These are phyloP conservation scores for Ecliptopera silaceata DNA, from an alignment of 2,888 invertebrate species.

Conservation along the genomic window DNA sequence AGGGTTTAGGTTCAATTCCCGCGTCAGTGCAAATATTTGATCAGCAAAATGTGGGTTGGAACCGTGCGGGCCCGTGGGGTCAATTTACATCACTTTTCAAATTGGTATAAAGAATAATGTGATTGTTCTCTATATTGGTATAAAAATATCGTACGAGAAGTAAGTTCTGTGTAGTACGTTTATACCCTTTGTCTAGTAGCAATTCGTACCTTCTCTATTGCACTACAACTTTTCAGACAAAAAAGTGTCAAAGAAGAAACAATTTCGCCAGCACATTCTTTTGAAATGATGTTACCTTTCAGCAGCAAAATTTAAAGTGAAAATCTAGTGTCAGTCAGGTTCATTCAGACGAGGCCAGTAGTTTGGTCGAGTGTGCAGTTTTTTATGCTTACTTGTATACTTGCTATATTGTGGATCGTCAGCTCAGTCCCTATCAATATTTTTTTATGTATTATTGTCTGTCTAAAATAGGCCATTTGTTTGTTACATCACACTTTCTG, in stretches of 20 bases:
- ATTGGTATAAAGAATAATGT: conserved; percentile 1
- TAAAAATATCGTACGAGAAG: too few relatives aligned
- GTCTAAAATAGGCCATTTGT: too few relatives aligned
- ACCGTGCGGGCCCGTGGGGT: conserved; percentile 3
- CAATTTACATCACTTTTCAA: conserved; percentile 2
- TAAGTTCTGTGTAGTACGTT: neutral
- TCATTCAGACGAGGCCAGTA: neutral
- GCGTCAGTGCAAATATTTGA: conserved; percentile 6
- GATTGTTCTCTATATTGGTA: too few relatives aligned
- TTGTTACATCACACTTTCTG: too few relatives aligned
- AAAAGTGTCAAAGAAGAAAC: neutral
- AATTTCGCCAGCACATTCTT: conserved; percentile 2
- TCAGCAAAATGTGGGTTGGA: conserved; percentile 2
- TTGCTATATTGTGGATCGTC: too few relatives aligned
- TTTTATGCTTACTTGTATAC: too few relatives aligned
- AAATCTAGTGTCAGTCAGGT: neutral
- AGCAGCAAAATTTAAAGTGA: conserved; percentile 10
- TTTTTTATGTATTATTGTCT: too few relatives aligned
- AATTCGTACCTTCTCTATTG: neutral
- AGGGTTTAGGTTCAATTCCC: neutral
- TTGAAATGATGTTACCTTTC: conserved; percentile 12
- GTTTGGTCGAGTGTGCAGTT: neutral
- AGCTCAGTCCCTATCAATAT: too few relatives aligned
- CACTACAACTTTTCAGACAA: neutral
- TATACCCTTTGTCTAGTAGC: neutral